Evolutionary conservation across 2,888 invertebrate species (phyloP), one percentile per base, ranked within the genome.

Genomic region (Glaucopsyche alexis): DNA sequence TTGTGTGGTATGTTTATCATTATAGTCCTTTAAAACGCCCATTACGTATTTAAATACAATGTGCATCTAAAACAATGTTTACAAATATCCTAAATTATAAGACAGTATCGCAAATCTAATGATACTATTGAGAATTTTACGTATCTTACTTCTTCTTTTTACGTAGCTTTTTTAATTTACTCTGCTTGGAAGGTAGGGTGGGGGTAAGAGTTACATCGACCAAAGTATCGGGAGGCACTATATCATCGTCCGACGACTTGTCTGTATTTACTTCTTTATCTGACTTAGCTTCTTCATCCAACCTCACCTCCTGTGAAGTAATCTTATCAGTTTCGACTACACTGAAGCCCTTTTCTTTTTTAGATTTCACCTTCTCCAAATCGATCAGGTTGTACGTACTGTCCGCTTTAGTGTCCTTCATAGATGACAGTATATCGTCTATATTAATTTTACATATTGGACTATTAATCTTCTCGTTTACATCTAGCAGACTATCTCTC

Each of bases 111-210:
- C 19, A 19, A 19, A 52, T 55, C 55, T 60, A 60, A 55, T 19
- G 19, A 75, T 42, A 42, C 42, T 73, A 82, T 78, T 80, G 82
- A 82, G 81, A 79, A 78, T 74, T 76, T 73, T 78, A 76, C 86
- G 85, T 87, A 88, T 86, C 87, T 87, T 94, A 95, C 87, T 94
- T 95, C 83, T 94, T 94, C 89, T 94, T 94, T 82, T 94, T 94
- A 82, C 94, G 95, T 72, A 94, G 89, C 82, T 94, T 94, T 82
- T 94, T 94, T 81, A 93, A 89, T 77, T 92, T 91, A 55, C 90
- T 88, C 85, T 88, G 89, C 83, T 93, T 93, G 79, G 84, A 85
- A 80, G 89, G 85, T 81, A 87, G 82, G 72, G 85, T 81, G 76
- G 85, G 77, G 77, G 84, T 88, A 75, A 87, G 86, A 79, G 89